Conservation (phyloP, 2,797 vertebrate genomes). For the Spinibarbus caldwelli region DNA sequence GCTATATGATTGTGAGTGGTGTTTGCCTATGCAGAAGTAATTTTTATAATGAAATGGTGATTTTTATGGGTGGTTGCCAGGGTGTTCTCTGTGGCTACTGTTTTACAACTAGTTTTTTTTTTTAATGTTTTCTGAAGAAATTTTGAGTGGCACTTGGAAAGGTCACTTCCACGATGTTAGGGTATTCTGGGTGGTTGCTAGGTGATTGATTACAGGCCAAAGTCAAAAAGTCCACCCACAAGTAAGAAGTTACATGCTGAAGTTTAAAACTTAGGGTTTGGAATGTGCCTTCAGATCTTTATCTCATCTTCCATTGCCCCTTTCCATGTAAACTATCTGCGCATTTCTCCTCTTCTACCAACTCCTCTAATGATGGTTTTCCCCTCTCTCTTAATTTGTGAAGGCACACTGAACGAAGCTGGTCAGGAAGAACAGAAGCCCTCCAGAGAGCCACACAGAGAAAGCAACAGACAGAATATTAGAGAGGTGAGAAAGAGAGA, state of each 20-base stretch:
- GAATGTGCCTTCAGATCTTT: background rate
- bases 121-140: background rate
- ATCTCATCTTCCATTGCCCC: background rate
- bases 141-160: background rate
- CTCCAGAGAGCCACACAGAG: constrained; percentile 28
- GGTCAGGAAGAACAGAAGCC: constrained; percentile 15
- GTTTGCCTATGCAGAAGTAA: background rate
- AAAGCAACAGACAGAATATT: constrained; percentile 26
- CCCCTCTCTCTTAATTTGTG: background rate
- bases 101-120: background rate
- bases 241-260: background rate
- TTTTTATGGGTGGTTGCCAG: background rate
- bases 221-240: background rate
- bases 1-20: background rate
- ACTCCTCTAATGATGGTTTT: background rate
- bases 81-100: background rate
- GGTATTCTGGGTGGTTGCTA: background rate
- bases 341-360: constrained; percentile 10
- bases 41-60: background rate
- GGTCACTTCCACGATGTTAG: background rate
- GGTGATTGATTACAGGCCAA: background rate
- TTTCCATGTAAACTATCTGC: background rate
- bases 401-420: background rate
- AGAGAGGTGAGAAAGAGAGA: background rate
- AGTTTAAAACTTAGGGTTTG: background rate